Evolutionary conservation across 2,797 vertebrate species (phyloP).

Genomic region (Chaenodraco wilsoni): DNA sequence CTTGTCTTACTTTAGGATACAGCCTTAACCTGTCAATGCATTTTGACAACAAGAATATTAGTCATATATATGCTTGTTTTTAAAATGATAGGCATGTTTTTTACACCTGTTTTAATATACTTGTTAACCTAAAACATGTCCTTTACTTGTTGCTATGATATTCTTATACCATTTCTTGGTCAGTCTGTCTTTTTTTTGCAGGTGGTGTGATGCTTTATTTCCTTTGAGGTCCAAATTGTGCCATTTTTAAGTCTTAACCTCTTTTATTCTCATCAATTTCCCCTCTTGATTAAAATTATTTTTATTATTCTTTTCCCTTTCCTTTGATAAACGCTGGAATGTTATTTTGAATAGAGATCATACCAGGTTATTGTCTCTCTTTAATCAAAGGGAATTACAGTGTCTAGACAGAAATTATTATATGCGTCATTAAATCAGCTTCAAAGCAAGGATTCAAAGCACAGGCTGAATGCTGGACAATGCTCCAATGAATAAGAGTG

Average conservation of each 20-base stretch:
- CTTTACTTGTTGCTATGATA: neutral
- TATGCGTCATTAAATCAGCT: conserved; percentile 22
- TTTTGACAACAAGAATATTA: neutral
- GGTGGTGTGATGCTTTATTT: conserved; percentile 1
- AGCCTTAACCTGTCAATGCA: neutral
- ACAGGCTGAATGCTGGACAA: conserved; percentile 26
- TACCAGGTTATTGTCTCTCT: conserved; percentile 15
- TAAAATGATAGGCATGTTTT: neutral
- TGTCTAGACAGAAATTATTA: conserved; percentile 35
- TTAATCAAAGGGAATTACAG: conserved; percentile 11
- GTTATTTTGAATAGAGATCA: conserved; percentile 6
- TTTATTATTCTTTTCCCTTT: neutral
- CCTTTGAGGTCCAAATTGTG: neutral
- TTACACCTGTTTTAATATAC: neutral
- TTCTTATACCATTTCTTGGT: neutral
- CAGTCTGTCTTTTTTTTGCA: neutral
- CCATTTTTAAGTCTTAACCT: neutral
- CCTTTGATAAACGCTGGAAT: conserved; percentile 10
- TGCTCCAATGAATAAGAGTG: conserved; percentile 25
- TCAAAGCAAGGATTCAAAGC: conserved; percentile 58
- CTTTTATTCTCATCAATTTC: neutral
- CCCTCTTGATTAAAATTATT: conserved; percentile 8
- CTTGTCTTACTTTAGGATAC: too few species aligned
- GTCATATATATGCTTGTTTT: neutral
- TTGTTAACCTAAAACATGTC: neutral